Percentiles rank a stretch among this genome's conserved stretches.
These are phyloP conservation scores for Netelia inedita DNA, from an alignment of 2,888 invertebrate species.

Conservation along the genomic window DNA sequence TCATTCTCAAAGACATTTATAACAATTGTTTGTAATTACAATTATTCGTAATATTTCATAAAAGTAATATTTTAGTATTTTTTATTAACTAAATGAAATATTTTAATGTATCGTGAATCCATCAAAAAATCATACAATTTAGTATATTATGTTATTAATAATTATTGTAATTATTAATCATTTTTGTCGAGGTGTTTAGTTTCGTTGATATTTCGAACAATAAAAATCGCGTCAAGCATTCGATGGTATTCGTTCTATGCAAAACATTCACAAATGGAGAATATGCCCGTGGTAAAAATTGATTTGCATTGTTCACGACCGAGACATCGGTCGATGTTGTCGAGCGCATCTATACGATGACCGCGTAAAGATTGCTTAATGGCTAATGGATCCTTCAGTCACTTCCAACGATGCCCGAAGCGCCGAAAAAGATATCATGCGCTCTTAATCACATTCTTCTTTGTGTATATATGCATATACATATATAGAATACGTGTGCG, in stretches of 20 bases:
- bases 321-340: conserved; percentile 50
- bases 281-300: conserved; percentile 44
- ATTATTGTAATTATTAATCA: too few relatives aligned
- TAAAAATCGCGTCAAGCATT: neutral
- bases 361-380: conserved; percentile 77
- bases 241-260: neutral
- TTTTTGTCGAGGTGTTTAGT: too few relatives aligned
- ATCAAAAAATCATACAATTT: too few relatives aligned
- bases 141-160: too few relatives aligned
- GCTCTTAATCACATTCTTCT: neutral
- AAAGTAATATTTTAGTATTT: too few relatives aligned
- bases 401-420: conserved; percentile 62
- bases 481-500: neutral
- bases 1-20: neutral
- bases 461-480: conserved; percentile 1
- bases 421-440: conserved; percentile 41
- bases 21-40: too few relatives aligned
- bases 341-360: conserved; percentile 25
- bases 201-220: neutral
- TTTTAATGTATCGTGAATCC: too few relatives aligned
- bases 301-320: conserved; percentile 48
- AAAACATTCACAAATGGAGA: neutral
- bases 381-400: conserved; percentile 78
- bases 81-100: too few relatives aligned
- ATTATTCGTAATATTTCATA: too few relatives aligned